Base-by-base conservation (phyloP, 2,113 vertebrate genomes). In the Leucoraja erinaceus region DNA sequence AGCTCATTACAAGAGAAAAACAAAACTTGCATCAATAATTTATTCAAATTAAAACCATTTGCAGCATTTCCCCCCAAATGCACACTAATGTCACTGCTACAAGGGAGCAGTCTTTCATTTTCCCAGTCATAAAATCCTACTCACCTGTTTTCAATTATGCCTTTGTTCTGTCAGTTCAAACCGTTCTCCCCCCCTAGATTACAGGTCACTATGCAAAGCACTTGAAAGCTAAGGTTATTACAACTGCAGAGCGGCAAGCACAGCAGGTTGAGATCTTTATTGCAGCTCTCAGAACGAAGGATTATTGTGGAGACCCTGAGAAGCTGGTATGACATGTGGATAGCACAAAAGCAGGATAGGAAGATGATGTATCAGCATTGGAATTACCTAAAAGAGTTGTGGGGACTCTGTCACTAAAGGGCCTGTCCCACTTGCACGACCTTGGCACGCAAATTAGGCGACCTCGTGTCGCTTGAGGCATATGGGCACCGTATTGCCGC, bases 91-190 rank as follows among this genome's bases (percentile, higher is more conserved):
- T 88, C 31, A 63, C 28, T n/a, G 56, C 83, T 88, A 28, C n/a
- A 63, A 31, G 0, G 16, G 59, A 63, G 31, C n/a, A 59, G n/a
- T 88, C 28, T 88, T 88, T 7, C 83, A 88, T 31, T 88, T 88
- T 88, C 14, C 83, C 11, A 63, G 28, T 16, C 16, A 88, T 66
- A 66, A 63, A 63, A 63, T 18, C 83, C 83, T 88, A 18, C 83
- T 88, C 83, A 63, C 83, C 59, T 88, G 59, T 28, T 28, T 33
- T 31, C 83, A 66, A 66, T 88, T 88, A 63, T n/a, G 59, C n/a
- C 7, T 31, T 88, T 86, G 63, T 14, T 88, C 59, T 88, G 83
- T 59, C 61, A 88, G 83, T 88, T 88, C 83, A 63, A 88, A 63
- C 59, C 63, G 28, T 63, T 83, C 56, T 88, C 9, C 70, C 70